A percentile compares a stretch with the other conserved stretches of the same genome.
Conservation (phyloP, 2,888 invertebrate species). For the Sphaerophoria rueppellii region DNA sequence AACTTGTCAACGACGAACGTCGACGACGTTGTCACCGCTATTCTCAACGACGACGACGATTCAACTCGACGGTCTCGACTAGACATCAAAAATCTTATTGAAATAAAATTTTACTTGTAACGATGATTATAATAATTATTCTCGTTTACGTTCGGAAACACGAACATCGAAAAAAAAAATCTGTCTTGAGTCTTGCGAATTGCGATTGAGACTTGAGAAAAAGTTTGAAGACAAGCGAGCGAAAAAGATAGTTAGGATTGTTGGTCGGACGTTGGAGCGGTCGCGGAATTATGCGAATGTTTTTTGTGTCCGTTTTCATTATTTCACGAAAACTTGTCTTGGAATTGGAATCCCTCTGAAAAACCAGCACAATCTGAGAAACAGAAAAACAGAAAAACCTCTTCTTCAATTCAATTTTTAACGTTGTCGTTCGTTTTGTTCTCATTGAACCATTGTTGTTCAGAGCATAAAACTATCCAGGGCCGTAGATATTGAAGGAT, state of each 20-base stretch:
- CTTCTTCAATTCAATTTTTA: conserved; percentile 16
- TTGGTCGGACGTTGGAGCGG: conserved; percentile 78
- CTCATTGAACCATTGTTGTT: neutral
- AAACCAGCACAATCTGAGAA: conserved; percentile 60
- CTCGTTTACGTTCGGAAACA: conserved; percentile 4
- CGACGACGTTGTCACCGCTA: neutral
- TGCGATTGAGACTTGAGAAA: neutral
- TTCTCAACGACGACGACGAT: no score
- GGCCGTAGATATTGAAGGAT: neutral
- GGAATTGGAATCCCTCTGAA: conserved; percentile 57
- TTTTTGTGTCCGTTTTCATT: conserved; percentile 48
- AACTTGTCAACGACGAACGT: neutral
- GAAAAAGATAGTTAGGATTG: neutral
- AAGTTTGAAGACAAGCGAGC: conserved; percentile 6
- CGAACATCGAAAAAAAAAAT: conserved; percentile 9
- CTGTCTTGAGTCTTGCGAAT: neutral
- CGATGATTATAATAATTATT: neutral
- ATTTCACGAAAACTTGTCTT: conserved; percentile 71
- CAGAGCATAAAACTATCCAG: conserved; percentile 16
- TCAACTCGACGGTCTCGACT: no score
- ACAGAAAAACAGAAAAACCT: conserved; percentile 45
- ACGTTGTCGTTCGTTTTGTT: neutral
- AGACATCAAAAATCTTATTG: conserved; percentile 50
- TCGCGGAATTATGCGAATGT: conserved; percentile 49
- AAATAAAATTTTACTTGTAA: conserved; percentile 1